Base-by-base conservation (phyloP, 2,888 invertebrate genomes). In the Leuctra nigra region DNA sequence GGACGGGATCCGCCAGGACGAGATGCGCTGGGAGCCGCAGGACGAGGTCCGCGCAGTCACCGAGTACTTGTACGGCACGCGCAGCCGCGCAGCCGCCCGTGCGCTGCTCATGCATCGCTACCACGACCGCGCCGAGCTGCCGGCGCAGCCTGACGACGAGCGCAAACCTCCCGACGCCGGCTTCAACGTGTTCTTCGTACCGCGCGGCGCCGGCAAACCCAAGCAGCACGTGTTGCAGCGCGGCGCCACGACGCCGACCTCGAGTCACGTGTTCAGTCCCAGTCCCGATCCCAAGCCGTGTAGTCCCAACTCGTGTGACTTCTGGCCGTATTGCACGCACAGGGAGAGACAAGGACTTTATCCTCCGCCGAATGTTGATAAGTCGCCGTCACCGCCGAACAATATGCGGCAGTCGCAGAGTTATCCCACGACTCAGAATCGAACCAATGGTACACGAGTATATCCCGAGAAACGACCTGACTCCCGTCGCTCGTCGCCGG, bases 321-420 rank as follows among this genome's bases (percentile, higher is more conserved):
- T 80, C 69, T 83, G 82, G 83, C 81, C 83, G 14, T 77, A 77
- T 56, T 77, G 78, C 63, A 73, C 75, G 0, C 77, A 77, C 61
- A 68, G 76, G 18, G 75, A 76, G 36, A 60, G 61, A 18, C 33
- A 14, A 22, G 25, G 39, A 18, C 53, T 58, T 4, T 60, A 58
- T 47, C 58, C 60, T 1, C 60, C 60, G 13, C 35, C 24, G 9
- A 44, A 35, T 39, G 24, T 35, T 24, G 56, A 61, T 46, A 61
- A 59, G 13, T 61, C 63, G 4, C 62, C 58, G 13, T 60, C 60
- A 9, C 60, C 60, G 7, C 46, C 67, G 44, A 67, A 63, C 50
- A 66, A 64, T 46, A 77, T 77, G 75, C 70, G 75, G 47, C 65
- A 74, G 1, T 77, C 77, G 0, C 78, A 78, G 63, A 78, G 77